Evolutionary conservation across 2,113 vertebrate genomes (phyloP).

Genomic region (Archilochus colubris): DNA sequence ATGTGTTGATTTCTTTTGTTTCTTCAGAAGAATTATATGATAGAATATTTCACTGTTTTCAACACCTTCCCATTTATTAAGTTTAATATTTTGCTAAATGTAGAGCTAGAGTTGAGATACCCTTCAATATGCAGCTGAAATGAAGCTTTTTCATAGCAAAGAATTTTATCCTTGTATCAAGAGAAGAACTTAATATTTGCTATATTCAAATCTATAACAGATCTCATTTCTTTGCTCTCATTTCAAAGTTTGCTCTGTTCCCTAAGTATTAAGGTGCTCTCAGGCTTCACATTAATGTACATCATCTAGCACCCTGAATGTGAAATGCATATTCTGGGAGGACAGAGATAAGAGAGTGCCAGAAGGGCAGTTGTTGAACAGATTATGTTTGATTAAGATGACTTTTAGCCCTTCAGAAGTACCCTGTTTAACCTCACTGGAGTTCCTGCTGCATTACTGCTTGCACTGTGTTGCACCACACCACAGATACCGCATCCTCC

Average conservation of each 20-base stretch:
- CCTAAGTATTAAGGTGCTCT: neutral
- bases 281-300: neutral
- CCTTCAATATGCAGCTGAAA: neutral
- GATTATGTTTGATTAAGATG: neutral
- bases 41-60: neutral
- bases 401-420: neutral
- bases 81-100: neutral
- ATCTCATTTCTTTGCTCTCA: neutral
- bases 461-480: neutral
- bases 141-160: neutral
- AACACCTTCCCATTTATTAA: neutral
- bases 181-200: neutral
- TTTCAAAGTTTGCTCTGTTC: neutral
- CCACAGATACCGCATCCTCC: neutral
- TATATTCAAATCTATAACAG: neutral
- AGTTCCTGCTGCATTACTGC: neutral
- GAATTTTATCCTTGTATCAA: neutral
- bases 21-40: neutral
- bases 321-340: neutral
- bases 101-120: neutral
- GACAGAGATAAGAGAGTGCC: neutral
- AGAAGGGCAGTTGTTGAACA: rapidly evolving
- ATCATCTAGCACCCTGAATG: neutral
- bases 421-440: neutral
- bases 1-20: neutral